These are phyloP conservation scores for Cavia aperea DNA, from an alignment of 2,113 vertebrate genomes.

Conservation along the genomic window DNA sequence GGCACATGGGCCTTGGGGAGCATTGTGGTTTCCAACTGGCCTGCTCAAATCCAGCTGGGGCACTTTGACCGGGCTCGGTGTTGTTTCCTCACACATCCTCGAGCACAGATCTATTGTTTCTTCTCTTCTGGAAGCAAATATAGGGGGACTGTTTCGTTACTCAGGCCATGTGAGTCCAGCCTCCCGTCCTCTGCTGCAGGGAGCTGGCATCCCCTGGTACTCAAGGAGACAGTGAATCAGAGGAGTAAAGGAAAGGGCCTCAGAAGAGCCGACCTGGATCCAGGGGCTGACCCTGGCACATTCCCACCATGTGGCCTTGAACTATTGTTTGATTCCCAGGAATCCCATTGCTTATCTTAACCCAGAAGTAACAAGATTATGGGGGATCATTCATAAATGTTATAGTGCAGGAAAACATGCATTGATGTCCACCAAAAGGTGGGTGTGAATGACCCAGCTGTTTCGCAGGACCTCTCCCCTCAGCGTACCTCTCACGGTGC, in stretches of 20 bases:
- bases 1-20: not conserved
- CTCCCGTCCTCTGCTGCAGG: not conserved
- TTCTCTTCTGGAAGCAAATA: not conserved
- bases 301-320: not conserved
- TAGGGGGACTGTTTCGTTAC: not conserved
- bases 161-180: fast-evolving
- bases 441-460: not conserved
- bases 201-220: not conserved
- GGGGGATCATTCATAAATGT: not conserved
- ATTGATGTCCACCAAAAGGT: not conserved
- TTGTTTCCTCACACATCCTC: not conserved
- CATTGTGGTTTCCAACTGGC: not conserved
- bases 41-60: not conserved
- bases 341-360: not conserved
- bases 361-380: not conserved
- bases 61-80: not conserved
- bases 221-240: not conserved
- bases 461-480: not conserved
- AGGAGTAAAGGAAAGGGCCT: not conserved
- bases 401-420: not conserved
- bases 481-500: not conserved
- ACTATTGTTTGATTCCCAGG: not conserved
- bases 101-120: not conserved
- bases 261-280: not conserved
- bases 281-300: not conserved